Evolutionary conservation across 2,797 vertebrate genomes (phyloP), one percentile per base, ranked within the genome.

Genomic region (Rhadinocentrus ornatus): DNA sequence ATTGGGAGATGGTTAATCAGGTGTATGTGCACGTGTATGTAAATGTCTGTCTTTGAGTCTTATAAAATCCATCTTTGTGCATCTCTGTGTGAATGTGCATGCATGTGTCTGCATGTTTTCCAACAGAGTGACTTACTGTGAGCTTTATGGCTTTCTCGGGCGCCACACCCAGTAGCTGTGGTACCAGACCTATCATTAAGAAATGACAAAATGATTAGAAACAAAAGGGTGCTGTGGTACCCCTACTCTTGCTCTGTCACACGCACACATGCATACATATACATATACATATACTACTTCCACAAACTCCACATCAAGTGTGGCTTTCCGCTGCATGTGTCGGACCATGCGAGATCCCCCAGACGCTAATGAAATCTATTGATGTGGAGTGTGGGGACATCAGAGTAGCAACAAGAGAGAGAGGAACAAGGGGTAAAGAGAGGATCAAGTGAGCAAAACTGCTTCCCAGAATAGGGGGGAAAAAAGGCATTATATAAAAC

Each of bases 131-230:
- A 95, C 96, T 98, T 95, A 97, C 96, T 91, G 96, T 96, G 87
- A 98, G 96, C 94, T 98, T 97, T 95, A 97, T 96, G 93, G 96
- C 95, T 94, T 97, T 97, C 92, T 96, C 95, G 75, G 96, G 96
- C 88, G 95, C 96, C 88, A 97, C 97, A 94, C 97, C 98, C 94
- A 98, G 92, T 90, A 98, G 94, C 92, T 98, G 97, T 9, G 96
- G 97, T 92, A 96, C 89, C 68, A 97, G 94, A 91, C 97, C 97
- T 99, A 93, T 90, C 94, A 95, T 95, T 95, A 94, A 91, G 81
- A 93, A 84, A 91, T 27, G 80, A 91, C 84, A 84, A 93, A 88
- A 93, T 89, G 91, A 95, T 93, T 88, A 91, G 93, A 93, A 94
- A 94, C n/a, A 94, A 93, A 88, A 82, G 74, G 88, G 66, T 84